Percentiles rank a stretch among this genome's conserved stretches.
These are phyloP conservation scores for Dendrophyllia cribrosa DNA, from an alignment of 64 coral and sea anemone species.

Conservation along the genomic window DNA sequence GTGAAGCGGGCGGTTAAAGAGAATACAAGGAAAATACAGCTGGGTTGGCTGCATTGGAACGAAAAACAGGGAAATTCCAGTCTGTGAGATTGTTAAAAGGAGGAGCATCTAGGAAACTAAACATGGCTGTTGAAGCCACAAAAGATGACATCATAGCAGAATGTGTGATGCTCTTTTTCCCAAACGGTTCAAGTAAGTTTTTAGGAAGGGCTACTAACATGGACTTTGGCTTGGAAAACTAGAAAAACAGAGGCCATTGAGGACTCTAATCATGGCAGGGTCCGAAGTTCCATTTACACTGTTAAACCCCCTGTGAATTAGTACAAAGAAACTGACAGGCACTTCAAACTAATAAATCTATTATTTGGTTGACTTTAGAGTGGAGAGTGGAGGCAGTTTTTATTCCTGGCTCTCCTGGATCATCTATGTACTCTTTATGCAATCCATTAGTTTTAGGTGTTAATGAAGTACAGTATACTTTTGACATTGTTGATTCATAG, in stretches of 20 bases:
- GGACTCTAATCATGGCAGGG: neutral
- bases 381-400: too few relatives aligned
- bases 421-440: too few relatives aligned
- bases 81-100: constrained; percentile 29
- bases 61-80: constrained; percentile 12
- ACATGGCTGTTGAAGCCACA: constrained; percentile 8
- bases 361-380: too few relatives aligned
- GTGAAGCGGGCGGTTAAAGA: neutral
- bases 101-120: constrained; percentile 47
- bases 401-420: too few relatives aligned
- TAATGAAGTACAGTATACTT: too few relatives aligned
- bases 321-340: too few relatives aligned
- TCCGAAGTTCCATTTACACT: constrained; percentile 26
- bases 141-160: constrained; percentile 33
- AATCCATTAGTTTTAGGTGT: too few relatives aligned
- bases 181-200: constrained; percentile 16
- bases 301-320: constrained; percentile 1
- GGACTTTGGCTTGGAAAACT: constrained; percentile 51
- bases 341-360: too few relatives aligned
- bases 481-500: too few relatives aligned
- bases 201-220: constrained; percentile 6
- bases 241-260: constrained; percentile 19
- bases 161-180: constrained; percentile 54
- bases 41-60: constrained; percentile 45
- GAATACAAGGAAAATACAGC: constrained; percentile 25